A percentile compares a stretch with the other conserved stretches of the same genome.
phyloP scores from a whole-genome alignment of 2,888 invertebrate species.

The Oxycera nigricornis region DNA sequence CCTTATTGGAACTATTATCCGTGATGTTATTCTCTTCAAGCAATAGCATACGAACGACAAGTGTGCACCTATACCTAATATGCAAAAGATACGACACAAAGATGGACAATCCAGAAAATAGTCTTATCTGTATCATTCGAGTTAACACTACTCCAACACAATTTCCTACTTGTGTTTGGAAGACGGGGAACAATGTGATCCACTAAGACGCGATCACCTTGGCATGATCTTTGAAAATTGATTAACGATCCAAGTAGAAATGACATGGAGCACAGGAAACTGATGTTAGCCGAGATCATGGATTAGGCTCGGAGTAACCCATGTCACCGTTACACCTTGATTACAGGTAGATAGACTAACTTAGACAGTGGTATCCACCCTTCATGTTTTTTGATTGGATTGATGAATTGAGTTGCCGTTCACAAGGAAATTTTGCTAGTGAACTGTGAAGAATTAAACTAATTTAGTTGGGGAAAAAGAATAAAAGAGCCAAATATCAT shows the following conservation, averaged over 20 bases:
- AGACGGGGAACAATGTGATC: constrained; percentile 17
- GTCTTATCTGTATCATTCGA: constrained; percentile 26
- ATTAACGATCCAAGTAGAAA: constrained; percentile 26
- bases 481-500: too few relatives aligned
- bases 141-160: constrained; percentile 32
- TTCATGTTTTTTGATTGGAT: background rate
- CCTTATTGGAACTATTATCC: too few relatives aligned
- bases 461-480: too few relatives aligned
- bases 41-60: too few relatives aligned
- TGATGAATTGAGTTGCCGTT: background rate
- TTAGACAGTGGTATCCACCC: too few relatives aligned
- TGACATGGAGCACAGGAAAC: constrained; percentile 33
- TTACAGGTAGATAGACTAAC: constrained; percentile 1
- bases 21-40: too few relatives aligned
- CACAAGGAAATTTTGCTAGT: background rate
- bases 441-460: too few relatives aligned
- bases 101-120: background rate
- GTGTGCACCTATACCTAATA: too few relatives aligned
- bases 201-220: constrained; percentile 17
- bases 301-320: constrained; percentile 18
- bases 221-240: constrained; percentile 21
- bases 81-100: too few relatives aligned
- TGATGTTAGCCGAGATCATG: constrained; percentile 28
- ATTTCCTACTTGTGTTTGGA: constrained; percentile 33
- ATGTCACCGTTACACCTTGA: constrained; percentile 35